Base-by-base conservation (phyloP, 2,888 invertebrate genomes). In the Lymantria monacha region DNA sequence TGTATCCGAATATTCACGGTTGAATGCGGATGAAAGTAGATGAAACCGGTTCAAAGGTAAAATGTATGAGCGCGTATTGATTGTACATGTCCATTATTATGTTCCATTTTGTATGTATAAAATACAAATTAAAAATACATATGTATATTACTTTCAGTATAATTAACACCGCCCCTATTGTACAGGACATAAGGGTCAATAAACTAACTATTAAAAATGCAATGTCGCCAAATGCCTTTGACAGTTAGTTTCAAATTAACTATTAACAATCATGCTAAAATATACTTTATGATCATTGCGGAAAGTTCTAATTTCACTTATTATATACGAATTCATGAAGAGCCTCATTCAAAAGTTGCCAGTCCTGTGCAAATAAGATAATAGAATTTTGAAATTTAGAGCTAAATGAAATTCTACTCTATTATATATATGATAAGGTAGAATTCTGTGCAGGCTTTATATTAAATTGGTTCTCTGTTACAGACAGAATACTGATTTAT, bases 321-420 rank as follows among this genome's bases (percentile, higher is more conserved):
- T 43, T 31, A 38, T 7, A 11, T 36, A 15, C 48, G 30, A 30
- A 22, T 44, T 44, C 68, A 56, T 55, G 57, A 53, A 66, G 53
- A 62, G 60, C 70, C 60, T 72, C 69, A 74, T 79, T 72, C 69
- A 73, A 70, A 73, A 65, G 64, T 53, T 59, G 55, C 62, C 46
- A 57, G 44, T 58, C 55, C 74, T 79, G 76, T 59, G 66, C 72
- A 79, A 82, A 77, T 80, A 78, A 77, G 80, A 81, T 81, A 81
- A 77, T 76, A 72, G 72, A 74, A 73, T 75, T 70, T 72, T 63
- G 63, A 62, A 66, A 56, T 54, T 46, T 44, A 50, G 58, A 48
- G 42, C 14, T 44, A 44, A 51, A 49, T 50, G 30, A 64, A 63
- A 60, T 59, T 63, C 31, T 43, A 60, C 51, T 57, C 44, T 59